Evolutionary conservation across 2,113 vertebrate species (phyloP), one percentile per base, ranked within the genome.

Genomic region (Scalopus aquaticus): DNA sequence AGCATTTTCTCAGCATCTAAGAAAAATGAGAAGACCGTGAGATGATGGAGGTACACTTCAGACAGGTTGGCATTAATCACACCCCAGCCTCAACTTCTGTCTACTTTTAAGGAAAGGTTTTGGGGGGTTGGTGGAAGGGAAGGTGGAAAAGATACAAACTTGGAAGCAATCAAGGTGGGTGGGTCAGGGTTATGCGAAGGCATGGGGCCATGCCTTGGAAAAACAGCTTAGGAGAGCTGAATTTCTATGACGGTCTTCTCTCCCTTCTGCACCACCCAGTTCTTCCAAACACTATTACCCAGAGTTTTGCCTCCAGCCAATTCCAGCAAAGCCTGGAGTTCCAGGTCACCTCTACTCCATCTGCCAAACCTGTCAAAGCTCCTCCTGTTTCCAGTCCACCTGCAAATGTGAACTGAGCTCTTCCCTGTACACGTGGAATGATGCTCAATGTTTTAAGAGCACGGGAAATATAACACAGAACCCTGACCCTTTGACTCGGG

Each of bases 1-100:
- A 96, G 96, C 97, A 97, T 96, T 97, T 97, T 97, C 94, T 97
- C 97, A 97, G 85, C 95, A 95, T 93, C 90, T 82, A 96, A 96
- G 97, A 97, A 97, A 97, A 97, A 97, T 97, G 92, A 65, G 56
- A 96, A 93, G 88, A 86, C 64, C 1, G 28, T 51, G 81, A 51
- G 74, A 82, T 96, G 97, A 95, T 96, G 95, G 95, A 97, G 93
- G 82, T 82, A n/a, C 44, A n/a, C 42, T 95, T 51, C 56, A 87
- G 95, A 96, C 69, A 82, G 81, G 51, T 24, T 89, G 28, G 5
- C 32, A 97, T 97, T 92, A 96, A 97, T 97, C 95, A 97, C 49
- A 58, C 51, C 67, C 72, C 81, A 91, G 81, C 37, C 84, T 96
- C 93, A 95, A 95, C 73, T 97, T 81, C 76, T 30, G 13, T 80